These are phyloP conservation scores for Atractosteus spatula DNA, from an alignment of 2,113 vertebrate genomes.

Conservation along the genomic window DNA sequence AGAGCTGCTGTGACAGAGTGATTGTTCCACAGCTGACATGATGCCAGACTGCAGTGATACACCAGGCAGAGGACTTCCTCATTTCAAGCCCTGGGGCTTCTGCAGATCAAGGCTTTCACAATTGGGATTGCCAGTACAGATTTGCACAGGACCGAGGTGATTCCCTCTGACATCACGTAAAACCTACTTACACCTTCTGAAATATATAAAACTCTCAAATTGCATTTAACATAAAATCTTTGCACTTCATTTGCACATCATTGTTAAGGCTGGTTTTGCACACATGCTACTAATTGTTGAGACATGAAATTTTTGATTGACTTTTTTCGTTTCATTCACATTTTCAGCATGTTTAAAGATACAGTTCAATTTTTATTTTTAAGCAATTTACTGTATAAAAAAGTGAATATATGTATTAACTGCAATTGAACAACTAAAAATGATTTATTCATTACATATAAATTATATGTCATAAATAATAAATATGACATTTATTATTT, in stretches of 20 bases:
- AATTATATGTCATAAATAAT: too few species aligned
- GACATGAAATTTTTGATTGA: too few species aligned
- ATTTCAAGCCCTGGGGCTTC: conserved; percentile 28
- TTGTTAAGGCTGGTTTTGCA: not conserved
- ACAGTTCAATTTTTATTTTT: too few species aligned
- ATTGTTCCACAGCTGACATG: conserved; percentile 50
- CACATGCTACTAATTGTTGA: not conserved
- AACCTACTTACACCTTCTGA: conserved; percentile 45
- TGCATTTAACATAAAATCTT: not conserved
- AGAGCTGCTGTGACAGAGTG: conserved; percentile 63
- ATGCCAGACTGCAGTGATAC: not conserved
- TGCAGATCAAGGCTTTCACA: conserved; percentile 40
- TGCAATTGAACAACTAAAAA: too few species aligned
- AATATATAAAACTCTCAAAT: conserved; percentile 19
- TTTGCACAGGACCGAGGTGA: conserved; percentile 51
- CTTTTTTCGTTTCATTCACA: too few species aligned
- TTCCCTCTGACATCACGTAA: conserved; percentile 60
- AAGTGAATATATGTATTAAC: too few species aligned
- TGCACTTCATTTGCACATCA: not conserved
- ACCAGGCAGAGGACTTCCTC: conserved; percentile 47
- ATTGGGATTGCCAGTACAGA: conserved; percentile 51
- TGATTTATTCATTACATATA: too few species aligned
- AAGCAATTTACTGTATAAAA: too few species aligned
- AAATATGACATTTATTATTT: too few species aligned
- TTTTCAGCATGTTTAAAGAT: too few species aligned